phyloP scores from a whole-genome alignment of 1,140 invertebrate genomes.

The Marisa cornuarietis region DNA sequence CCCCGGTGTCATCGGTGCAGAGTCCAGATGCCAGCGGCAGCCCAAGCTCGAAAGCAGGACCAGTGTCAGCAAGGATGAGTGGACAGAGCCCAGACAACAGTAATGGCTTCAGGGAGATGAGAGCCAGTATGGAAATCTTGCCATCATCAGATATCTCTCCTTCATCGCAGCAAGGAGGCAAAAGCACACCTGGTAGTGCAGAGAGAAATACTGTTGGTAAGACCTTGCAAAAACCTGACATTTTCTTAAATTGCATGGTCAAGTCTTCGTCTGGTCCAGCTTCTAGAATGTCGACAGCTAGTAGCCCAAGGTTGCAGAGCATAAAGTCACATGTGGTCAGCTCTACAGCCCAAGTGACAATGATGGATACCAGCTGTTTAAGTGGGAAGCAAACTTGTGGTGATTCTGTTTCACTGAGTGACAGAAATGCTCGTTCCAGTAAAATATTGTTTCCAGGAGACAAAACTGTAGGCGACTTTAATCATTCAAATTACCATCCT shows the following conservation, averaged over 20 bases:
- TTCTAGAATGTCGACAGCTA: not conserved
- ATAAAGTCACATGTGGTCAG: not conserved
- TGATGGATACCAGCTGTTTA: not conserved
- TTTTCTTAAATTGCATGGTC: not conserved
- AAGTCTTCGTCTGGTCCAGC: not conserved
- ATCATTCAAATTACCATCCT: no score
- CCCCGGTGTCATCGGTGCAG: not conserved
- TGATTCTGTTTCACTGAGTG: constrained; percentile 1
- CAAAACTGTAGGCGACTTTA: not conserved
- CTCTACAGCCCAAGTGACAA: not conserved
- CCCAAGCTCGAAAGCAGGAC: not conserved
- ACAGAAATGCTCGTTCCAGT: not conserved
- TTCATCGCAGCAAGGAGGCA: no score
- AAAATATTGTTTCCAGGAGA: no score
- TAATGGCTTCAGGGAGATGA: no score
- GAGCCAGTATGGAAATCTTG: no score
- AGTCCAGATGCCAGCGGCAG: not conserved
- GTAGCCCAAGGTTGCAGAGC: not conserved
- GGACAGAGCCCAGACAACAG: no score
- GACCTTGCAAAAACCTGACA: not conserved
- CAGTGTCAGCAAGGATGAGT: no score
- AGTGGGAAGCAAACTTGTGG: not conserved
- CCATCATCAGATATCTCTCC: no score
- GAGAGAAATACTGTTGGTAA: not conserved
- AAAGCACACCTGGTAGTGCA: no score